These are phyloP conservation scores for Blera fallax DNA, from an alignment of 2,888 invertebrate genomes.

Conservation along the genomic window DNA sequence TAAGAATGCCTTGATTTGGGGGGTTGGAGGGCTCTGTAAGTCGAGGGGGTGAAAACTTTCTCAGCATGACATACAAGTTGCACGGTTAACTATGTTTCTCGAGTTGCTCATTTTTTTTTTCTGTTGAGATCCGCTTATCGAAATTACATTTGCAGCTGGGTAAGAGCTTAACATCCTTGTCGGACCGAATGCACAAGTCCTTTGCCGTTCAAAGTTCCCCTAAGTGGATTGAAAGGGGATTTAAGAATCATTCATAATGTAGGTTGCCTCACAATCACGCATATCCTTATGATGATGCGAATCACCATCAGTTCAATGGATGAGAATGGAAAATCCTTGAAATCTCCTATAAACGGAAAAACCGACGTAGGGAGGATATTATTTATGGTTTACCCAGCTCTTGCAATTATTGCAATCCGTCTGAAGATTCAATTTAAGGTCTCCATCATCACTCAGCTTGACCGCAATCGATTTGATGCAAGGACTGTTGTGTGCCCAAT, in stretches of 20 bases:
- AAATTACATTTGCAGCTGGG: constrained; percentile 62
- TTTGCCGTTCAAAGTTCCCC: constrained; percentile 21
- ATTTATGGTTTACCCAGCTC: constrained; percentile 38
- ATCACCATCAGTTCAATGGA: background rate
- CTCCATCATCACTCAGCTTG: constrained; percentile 45
- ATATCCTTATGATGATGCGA: background rate
- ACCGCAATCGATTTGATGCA: constrained; percentile 29
- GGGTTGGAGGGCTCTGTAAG: no score
- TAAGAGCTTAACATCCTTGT: constrained; percentile 49
- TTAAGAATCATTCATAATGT: constrained; percentile 39
- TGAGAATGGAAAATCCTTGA: constrained; percentile 15
- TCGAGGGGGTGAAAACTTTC: constrained; percentile 28
- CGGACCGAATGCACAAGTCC: constrained; percentile 25
- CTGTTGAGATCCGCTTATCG: constrained; percentile 58
- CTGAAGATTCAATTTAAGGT: constrained; percentile 59
- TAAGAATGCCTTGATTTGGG: constrained; percentile 13
- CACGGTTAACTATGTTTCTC: constrained; percentile 10
- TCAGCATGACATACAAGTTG: constrained; percentile 12
- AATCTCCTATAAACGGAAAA: background rate
- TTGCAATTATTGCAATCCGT: constrained; percentile 66
- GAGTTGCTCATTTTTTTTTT: background rate
- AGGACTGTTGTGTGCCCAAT: constrained; percentile 25
- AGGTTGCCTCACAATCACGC: constrained; percentile 7
- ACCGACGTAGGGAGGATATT: background rate
- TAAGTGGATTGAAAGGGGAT: constrained; percentile 36